Evolutionary conservation across 2,797 vertebrate species (phyloP).

Genomic region (Scomberomorus guttatus): DNA sequence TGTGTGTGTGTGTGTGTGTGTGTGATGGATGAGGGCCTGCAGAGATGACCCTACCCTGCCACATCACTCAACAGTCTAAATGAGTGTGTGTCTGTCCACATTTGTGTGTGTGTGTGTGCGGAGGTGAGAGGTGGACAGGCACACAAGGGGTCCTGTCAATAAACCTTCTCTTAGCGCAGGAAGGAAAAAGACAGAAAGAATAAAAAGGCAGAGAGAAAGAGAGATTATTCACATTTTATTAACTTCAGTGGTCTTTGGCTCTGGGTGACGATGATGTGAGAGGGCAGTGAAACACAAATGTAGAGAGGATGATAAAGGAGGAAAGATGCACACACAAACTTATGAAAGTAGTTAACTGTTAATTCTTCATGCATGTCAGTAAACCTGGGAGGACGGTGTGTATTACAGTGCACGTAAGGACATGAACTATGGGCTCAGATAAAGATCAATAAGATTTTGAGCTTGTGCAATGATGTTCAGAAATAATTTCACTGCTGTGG

Average conservation of each 20-base stretch:
- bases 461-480: neutral
- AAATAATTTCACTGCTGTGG: neutral
- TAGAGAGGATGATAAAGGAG: conserved; percentile 14
- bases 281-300: neutral
- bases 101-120: conserved; percentile 48
- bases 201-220: conserved; percentile 40
- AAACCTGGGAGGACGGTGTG: neutral
- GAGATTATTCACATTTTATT: conserved; percentile 72
- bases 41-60: conserved; percentile 75
- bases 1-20: conserved; percentile 33
- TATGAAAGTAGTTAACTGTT: neutral
- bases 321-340: neutral
- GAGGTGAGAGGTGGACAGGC: conserved; percentile 66
- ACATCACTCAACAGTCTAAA: conserved; percentile 76
- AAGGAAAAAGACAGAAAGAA: conserved; percentile 51
- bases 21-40: conserved; percentile 81
- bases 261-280: conserved; percentile 43
- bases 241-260: conserved; percentile 56
- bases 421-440: neutral
- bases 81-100: conserved; percentile 63
- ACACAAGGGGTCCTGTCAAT: conserved; percentile 73
- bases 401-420: neutral
- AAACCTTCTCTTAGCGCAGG: conserved; percentile 64
- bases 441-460: neutral
- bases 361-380: neutral